Conservation (phyloP, 2,113 vertebrate species). For the Trachemys scripta region DNA sequence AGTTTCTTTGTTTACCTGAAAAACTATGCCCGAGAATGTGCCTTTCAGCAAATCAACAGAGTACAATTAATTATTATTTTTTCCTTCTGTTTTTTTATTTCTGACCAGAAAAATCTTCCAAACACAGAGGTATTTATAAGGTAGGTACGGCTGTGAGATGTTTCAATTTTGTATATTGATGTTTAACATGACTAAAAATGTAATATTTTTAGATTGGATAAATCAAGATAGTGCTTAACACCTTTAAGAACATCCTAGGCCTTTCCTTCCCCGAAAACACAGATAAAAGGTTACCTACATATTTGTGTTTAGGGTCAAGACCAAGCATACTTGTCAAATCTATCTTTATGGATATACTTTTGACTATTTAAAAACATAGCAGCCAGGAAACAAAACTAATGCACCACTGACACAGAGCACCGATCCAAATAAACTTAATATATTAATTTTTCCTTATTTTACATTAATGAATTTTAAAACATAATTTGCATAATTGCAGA, state of each 20-base stretch:
- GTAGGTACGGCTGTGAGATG: not conserved
- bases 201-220: not conserved
- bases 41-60: not conserved
- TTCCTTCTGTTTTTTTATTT: not conserved
- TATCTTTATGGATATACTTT: not conserved
- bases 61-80: not conserved
- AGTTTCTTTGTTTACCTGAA: not conserved
- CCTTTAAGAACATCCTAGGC: not conserved
- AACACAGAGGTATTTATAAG: not conserved
- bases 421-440: not conserved
- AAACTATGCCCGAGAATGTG: not conserved
- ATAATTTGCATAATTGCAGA: constrained; percentile 3
- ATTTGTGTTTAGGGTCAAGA: not conserved
- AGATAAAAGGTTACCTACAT: not conserved
- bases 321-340: not conserved
- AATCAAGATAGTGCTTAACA: not conserved
- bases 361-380: not conserved
- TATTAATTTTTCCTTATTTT: not conserved
- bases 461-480: not conserved
- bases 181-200: not conserved
- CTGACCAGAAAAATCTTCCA: not conserved
- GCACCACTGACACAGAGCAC: not conserved
- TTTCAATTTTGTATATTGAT: not conserved
- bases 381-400: not conserved
- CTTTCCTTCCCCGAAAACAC: not conserved